Evolutionary conservation across 2,888 invertebrate species (phyloP), one percentile per base, ranked within the genome.

Genomic region (Beris chalybata): DNA sequence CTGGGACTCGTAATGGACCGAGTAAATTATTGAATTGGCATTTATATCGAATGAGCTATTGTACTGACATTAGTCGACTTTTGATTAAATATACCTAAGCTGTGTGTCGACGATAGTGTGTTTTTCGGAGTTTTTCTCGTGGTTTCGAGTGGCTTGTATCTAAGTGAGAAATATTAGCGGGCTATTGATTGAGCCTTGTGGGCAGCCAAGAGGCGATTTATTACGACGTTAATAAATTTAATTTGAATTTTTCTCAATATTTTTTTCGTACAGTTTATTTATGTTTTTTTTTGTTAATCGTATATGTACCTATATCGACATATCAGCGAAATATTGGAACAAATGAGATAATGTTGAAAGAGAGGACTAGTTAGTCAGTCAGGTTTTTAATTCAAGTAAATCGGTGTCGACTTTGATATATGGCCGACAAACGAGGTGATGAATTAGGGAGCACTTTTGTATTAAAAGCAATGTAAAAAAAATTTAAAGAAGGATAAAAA

Each of bases 21-120:
- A 52, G 22, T 52, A 52, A 52, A 52, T 52, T 52, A 52, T 52
- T 52, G 52, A 52, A 52, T 52, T 22, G 52, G 52, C 52, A 22
- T 52, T 52, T 52, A 52, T 52, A 6, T 13, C 52, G 52, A 52
- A 52, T 22, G 22, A 52, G 52, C 22, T 29, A 52, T 52, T 52
- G 52, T 52, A 22, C 52, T 11, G 52, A 29, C 52, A 52, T 52
- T 52, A 52, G 52, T 52, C 52, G 52, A 52, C 52, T 15, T 52
- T 52, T 52, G 52, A 52, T 52, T 52, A 13, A 52, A 52, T 52
- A 52, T 22, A 7, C 22, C 29, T 13, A 52, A 22, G 52, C 9
- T 13, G 15, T 22, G 29, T 29, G 11, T 13, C 22, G 22, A 29
- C 15, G 4, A 22, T 7, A 22, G 29, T 52, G 15, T 5, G 22